Evolutionary conservation across 2,888 invertebrate genomes (phyloP), one percentile per base, ranked within the genome.

Genomic region (Palloptera scutellata): DNA sequence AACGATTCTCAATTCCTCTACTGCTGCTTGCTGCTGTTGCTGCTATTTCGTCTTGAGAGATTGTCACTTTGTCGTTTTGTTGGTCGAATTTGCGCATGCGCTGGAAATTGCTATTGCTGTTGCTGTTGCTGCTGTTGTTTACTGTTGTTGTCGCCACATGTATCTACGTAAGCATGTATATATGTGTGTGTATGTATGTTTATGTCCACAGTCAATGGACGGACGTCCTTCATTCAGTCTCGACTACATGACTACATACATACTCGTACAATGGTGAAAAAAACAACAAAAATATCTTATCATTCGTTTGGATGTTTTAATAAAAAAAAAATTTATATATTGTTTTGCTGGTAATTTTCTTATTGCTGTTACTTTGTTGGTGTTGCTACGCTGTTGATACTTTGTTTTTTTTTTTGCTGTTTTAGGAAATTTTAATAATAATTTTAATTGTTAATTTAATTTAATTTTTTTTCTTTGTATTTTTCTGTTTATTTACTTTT

Each of bases 211-310:
- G 72, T 72, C 72, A 74, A 72, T 72, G 73, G 72, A 74, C 76
- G 77, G 70, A 73, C 76, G 78, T 76, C 78, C 76, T 78, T 77
- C 77, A 72, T 66, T 66, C n/a, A 15, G 17, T 10, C 3, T 11
- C 19, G 40, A 40, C 15, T 40, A 52, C 48, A 52, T 1, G 11
- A 20, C 10, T 12, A 12, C 10, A 45, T 45, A 45, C 10, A 45
- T 13, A 45, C 10, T 12, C 10, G 13, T n/a, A n/a, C 48, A 48
- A 54, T 12, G 17, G 17, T 19, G 20, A 54, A 54, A 19, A 17
- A 19, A 54, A 54, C 10, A 15, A 17, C 13, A 19, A 54, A 12
- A 17, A 54, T 19, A 54, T 52, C 61, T 61, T 61, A 61, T 61
- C 61, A 53, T 15, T 53, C 41, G 8, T 61, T 53, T 53, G 61